phyloP scores from a whole-genome alignment of 1,140 invertebrate species.

The Ceratina japonica region DNA sequence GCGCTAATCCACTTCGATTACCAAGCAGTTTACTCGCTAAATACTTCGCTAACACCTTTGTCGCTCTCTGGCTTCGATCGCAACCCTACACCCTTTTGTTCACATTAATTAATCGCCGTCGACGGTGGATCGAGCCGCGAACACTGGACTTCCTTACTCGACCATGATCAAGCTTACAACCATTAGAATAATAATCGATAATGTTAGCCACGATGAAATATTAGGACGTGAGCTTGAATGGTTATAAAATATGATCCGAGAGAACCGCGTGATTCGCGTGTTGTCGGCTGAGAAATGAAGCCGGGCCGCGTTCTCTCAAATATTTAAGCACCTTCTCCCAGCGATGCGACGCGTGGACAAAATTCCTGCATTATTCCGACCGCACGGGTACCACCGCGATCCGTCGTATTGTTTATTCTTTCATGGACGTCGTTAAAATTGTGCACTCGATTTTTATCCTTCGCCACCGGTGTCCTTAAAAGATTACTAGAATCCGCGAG shows the following conservation, averaged over 20 bases:
- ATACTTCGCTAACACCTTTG: conserved; percentile 45
- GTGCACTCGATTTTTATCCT: background rate
- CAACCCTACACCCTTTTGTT: conserved; percentile 44
- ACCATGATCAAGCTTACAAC: conserved; percentile 21
- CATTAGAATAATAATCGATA: conserved; percentile 3
- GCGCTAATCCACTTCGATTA: conserved; percentile 52
- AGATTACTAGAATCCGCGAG: background rate
- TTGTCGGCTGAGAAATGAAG: conserved; percentile 8
- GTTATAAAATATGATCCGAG: background rate
- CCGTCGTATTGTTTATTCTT: background rate
- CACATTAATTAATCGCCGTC: conserved; percentile 19
- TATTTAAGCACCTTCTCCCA: background rate
- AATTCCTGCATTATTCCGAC: conserved; percentile 13
- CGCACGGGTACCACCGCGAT: background rate
- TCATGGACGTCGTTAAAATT: conserved; percentile 9
- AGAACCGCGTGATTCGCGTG: background rate
- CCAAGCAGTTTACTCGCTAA: conserved; percentile 39
- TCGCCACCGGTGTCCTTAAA: background rate
- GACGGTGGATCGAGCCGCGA: background rate
- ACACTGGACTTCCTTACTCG: background rate
- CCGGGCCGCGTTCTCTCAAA: background rate
- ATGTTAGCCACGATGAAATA: background rate
- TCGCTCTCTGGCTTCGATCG: conserved; percentile 37
- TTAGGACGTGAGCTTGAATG: background rate
- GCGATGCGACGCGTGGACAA: background rate